Evolutionary conservation across 2,797 vertebrate genomes (phyloP).

Genomic region (Hydrocynus forskahlii): DNA sequence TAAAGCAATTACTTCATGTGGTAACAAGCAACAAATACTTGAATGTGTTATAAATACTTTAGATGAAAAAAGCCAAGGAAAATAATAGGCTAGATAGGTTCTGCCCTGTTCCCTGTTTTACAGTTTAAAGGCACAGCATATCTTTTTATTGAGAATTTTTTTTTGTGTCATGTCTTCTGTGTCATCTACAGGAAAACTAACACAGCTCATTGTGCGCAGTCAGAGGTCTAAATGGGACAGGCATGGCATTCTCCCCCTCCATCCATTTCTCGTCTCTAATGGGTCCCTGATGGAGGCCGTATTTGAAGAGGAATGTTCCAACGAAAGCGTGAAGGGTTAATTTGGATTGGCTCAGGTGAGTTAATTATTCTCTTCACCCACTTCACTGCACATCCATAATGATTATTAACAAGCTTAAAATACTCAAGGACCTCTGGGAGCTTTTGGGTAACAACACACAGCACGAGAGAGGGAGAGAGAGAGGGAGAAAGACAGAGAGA

Average conservation of each 20-base stretch:
- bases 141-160: too few species aligned
- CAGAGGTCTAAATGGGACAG: slow-evolving; percentile 65
- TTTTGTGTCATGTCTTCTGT: neutral
- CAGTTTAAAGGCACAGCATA: too few species aligned
- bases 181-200: neutral
- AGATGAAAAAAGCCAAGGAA: too few species aligned
- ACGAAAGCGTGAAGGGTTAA: slow-evolving; percentile 84
- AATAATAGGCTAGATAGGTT: too few species aligned
- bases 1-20: too few species aligned
- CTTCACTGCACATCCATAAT: slow-evolving; percentile 96
- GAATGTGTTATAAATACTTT: too few species aligned
- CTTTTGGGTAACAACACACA: slow-evolving; percentile 72
- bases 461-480: slow-evolving; percentile 65
- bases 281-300: slow-evolving; percentile 79
- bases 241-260: slow-evolving; percentile 74
- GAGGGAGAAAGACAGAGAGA: slow-evolving; percentile 41
- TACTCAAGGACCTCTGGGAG: slow-evolving; percentile 92
- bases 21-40: too few species aligned
- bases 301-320: slow-evolving; percentile 71
- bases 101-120: too few species aligned
- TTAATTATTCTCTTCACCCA: slow-evolving; percentile 95
- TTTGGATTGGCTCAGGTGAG: slow-evolving; percentile 98
- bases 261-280: slow-evolving; percentile 80
- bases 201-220: neutral
- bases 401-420: slow-evolving; percentile 99